Evolutionary conservation across 2,797 vertebrate species (phyloP).

Genomic region (Glossophaga mutica): DNA sequence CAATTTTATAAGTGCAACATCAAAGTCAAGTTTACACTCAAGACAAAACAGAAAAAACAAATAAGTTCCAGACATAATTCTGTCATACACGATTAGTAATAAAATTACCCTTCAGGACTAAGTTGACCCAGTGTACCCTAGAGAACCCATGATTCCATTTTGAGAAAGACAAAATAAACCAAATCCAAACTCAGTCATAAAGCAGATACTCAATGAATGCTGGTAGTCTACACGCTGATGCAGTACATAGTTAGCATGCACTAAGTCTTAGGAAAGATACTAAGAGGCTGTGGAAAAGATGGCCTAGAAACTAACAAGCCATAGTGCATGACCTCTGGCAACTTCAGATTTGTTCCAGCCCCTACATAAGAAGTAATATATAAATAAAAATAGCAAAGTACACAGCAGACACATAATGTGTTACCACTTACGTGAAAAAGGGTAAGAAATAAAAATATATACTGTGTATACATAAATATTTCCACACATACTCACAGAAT

Average conservation of each 20-base stretch:
- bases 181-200: background rate
- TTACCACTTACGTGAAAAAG: background rate
- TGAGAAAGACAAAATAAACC: constrained; percentile 32
- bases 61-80: background rate
- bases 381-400: constrained; percentile 40
- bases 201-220: background rate
- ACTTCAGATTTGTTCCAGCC: background rate
- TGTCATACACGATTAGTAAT: background rate
- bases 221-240: background rate
- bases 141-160: background rate
- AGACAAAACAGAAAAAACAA: background rate
- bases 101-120: background rate
- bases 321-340: background rate
- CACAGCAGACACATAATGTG: background rate
- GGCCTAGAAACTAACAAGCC: background rate
- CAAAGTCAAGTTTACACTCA: constrained; percentile 6
- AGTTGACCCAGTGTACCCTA: background rate
- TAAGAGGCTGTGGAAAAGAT: background rate
- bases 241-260: background rate
- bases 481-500: background rate
- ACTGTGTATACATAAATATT: background rate
- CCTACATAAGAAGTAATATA: background rate
- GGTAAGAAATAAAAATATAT: background rate
- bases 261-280: background rate
- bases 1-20: background rate